These are phyloP conservation scores for Papio anubis DNA, from an alignment of 2,113 vertebrate species.

Conservation along the genomic window DNA sequence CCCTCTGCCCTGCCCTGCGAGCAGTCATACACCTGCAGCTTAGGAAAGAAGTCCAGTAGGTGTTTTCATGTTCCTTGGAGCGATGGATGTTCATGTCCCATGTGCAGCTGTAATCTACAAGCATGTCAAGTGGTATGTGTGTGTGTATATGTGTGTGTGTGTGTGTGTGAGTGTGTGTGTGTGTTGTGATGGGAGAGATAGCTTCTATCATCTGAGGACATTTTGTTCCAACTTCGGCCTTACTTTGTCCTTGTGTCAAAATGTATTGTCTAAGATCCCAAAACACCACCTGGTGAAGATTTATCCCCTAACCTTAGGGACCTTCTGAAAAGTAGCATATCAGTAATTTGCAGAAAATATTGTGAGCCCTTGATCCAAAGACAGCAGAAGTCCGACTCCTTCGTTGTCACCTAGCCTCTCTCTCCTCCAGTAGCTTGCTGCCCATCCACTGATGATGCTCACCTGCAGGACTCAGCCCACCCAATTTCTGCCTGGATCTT, in stretches of 20 bases:
- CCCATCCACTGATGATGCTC: background rate
- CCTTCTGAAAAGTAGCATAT: background rate
- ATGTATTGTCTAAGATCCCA: background rate
- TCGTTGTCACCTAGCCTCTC: background rate
- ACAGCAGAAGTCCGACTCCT: background rate
- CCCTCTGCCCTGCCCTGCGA: background rate
- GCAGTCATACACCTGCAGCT: background rate
- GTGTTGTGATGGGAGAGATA: background rate
- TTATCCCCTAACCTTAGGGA: background rate
- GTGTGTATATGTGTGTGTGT: background rate
- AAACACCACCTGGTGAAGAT: background rate
- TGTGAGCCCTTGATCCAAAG: background rate
- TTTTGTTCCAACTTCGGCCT: constrained; percentile 64
- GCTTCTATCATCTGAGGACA: constrained; percentile 50
- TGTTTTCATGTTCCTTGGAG: constrained; percentile 59
- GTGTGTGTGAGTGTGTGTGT: background rate
- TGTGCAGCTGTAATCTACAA: constrained; percentile 69
- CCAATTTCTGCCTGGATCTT: background rate
- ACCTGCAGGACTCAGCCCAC: background rate
- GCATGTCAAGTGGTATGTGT: constrained; percentile 27
- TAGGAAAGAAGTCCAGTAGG: constrained; percentile 77
- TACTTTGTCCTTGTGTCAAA: constrained; percentile 61
- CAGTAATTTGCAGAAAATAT: background rate
- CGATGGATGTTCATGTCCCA: constrained; percentile 53
- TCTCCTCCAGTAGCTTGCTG: background rate